Evolutionary conservation across 2,888 invertebrate species (phyloP).

Genomic region (Venusia cambrica): DNA sequence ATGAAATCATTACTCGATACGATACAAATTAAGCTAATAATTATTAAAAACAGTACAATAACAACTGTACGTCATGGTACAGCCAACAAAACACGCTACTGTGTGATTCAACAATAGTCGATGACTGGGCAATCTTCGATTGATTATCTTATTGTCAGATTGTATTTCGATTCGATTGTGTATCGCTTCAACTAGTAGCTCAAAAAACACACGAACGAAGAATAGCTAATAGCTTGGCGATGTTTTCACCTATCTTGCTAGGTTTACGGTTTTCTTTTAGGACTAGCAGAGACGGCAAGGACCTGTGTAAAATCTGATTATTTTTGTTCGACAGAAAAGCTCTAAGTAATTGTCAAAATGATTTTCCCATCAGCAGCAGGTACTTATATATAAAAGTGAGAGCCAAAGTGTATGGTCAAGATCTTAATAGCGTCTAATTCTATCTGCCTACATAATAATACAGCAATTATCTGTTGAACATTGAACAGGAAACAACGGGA

Average conservation of each 20-base stretch:
- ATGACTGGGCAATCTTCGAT: constrained; percentile 56
- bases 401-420: constrained; percentile 21
- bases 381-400: too few relatives aligned
- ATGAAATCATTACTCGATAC: too few relatives aligned
- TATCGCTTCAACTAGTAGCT: constrained; percentile 38
- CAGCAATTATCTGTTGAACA: constrained; percentile 21
- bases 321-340: too few relatives aligned
- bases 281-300: too few relatives aligned
- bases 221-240: too few relatives aligned
- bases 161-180: constrained; percentile 65
- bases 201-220: too few relatives aligned
- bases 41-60: constrained; percentile 34
- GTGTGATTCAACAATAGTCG: constrained; percentile 51
- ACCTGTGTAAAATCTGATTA: too few relatives aligned
- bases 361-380: too few relatives aligned
- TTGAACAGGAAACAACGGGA: constrained; percentile 26
- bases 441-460: constrained; percentile 31
- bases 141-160: constrained; percentile 72
- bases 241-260: too few relatives aligned
- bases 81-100: constrained; percentile 46
- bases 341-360: not conserved
- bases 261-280: too few relatives aligned
- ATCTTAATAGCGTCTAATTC: constrained; percentile 23
- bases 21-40: too few relatives aligned
- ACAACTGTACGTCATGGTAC: too few relatives aligned